Base-by-base conservation (phyloP, 2,888 invertebrate genomes). In the Tromatobia lineatoria region DNA sequence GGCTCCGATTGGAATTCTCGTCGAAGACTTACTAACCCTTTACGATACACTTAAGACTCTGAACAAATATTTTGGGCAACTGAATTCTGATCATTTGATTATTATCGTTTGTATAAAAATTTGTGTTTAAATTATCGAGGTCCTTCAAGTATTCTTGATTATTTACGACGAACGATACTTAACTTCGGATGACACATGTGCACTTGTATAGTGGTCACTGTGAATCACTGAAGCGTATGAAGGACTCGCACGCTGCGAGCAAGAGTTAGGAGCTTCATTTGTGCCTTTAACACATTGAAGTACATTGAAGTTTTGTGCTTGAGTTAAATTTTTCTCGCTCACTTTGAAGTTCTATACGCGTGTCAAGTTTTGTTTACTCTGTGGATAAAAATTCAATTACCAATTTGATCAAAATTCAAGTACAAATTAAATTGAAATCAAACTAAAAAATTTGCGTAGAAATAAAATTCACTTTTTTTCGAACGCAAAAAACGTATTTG, bases 1-100 rank as follows among this genome's bases (percentile, higher is more conserved):
- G 34, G 29, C 18, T 61, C 74, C 47, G 13, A 15, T 50, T 34
- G 18, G 25, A 74, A 61, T 74, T 61, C 29, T 47, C 18, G 45
- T 29, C 18, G 25, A 20, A 47, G 4, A 23, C 45, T 61, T 25
- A 10, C 42, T 34, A 23, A 18, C 3, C 34, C 59, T 10, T n/a
- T 8, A 29, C 34, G n/a, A 47, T 29, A 13, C 47, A 10, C 38
- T 38, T 10, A 10, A 38, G 38, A 38, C 38, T 38, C 2, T 10
- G 10, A 10, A 10, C 0, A 10, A 10, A 38, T 38, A 38, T 38
- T 38, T 10, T 0, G 10, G 8, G 10, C 10, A 10, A 10, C 29
- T 38, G n/a, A 38, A 34, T 38, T 66, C 23, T 18, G 18, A n/a
- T 18, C 18, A 50, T 18, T 18, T n/a, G n/a, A 20, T 45, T 7